These are phyloP conservation scores for Sebastes aleutianus DNA, from an alignment of 2,797 vertebrate species.

Conservation along the genomic window DNA sequence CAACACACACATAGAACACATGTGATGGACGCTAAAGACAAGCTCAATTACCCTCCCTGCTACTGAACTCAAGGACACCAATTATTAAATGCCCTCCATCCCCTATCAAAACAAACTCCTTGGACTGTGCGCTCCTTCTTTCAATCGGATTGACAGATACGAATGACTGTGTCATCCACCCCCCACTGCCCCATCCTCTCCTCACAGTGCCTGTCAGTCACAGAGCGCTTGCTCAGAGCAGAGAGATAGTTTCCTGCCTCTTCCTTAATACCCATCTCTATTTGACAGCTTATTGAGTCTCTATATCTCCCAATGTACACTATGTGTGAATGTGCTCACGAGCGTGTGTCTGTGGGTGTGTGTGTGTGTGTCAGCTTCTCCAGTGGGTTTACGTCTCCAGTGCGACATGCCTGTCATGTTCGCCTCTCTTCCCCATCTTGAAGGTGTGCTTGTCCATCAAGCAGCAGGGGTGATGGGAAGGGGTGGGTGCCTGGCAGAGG, in stretches of 20 bases:
- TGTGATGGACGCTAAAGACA: conserved; percentile 60
- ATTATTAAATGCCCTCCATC: conserved; percentile 71
- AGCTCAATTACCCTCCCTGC: conserved; percentile 58
- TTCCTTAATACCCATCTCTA: conserved; percentile 84
- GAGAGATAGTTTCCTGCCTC: conserved; percentile 80
- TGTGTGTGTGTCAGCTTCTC: conserved; percentile 75
- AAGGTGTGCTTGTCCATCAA: conserved; percentile 84
- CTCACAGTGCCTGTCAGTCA: conserved; percentile 79
- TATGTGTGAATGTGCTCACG: conserved; percentile 63
- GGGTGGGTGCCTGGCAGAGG: conserved; percentile 68
- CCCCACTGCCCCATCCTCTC: conserved; percentile 70
- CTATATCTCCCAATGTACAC: conserved; percentile 78
- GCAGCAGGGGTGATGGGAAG: conserved; percentile 72
- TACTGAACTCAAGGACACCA: conserved; percentile 71
- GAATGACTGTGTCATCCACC: conserved; percentile 76
- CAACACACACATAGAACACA: conserved; percentile 13
- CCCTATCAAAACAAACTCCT: conserved; percentile 76
- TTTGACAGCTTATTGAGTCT: conserved; percentile 85
- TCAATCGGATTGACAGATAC: conserved; percentile 77
- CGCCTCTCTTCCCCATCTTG: conserved; percentile 75
- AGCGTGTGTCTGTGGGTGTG: conserved; percentile 57
- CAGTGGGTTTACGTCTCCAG: conserved; percentile 77
- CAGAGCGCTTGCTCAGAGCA: conserved; percentile 75
- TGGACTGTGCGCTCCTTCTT: conserved; percentile 70
- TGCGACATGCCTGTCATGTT: conserved; percentile 81